Evolutionary conservation across 2,888 invertebrate species (phyloP).

Genomic region (Erannis defoliaria): DNA sequence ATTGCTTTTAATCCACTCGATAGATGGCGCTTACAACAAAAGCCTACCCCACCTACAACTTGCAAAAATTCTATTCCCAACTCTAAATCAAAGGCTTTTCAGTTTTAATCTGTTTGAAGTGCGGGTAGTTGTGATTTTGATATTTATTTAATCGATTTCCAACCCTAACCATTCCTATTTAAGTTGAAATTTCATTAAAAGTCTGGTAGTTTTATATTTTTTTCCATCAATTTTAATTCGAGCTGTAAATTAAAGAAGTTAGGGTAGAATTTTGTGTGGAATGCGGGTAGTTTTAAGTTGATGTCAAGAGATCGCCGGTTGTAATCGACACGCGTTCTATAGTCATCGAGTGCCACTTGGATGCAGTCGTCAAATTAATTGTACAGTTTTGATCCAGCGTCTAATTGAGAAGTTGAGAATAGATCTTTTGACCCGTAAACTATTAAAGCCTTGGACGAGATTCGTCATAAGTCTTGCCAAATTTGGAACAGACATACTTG

Average conservation of each 20-base stretch:
- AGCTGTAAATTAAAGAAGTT: background rate
- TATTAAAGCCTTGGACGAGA: background rate
- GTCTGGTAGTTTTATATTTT: background rate
- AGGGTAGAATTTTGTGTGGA: conserved; percentile 7
- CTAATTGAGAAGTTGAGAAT: conserved; percentile 40
- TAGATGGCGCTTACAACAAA: conserved; percentile 71
- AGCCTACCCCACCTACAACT: conserved; percentile 51
- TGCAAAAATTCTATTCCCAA: conserved; percentile 5
- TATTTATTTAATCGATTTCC: background rate
- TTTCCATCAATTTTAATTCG: background rate
- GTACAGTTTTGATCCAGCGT: conserved; percentile 37
- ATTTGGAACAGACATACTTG: too few relatives aligned
- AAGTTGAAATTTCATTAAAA: background rate
- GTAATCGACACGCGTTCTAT: conserved; percentile 65
- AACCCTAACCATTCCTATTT: background rate
- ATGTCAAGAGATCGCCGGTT: conserved; percentile 64
- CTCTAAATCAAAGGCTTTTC: conserved; percentile 12
- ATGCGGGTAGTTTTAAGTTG: conserved; percentile 52
- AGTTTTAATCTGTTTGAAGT: conserved; percentile 17
- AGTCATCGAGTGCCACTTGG: conserved; percentile 40
- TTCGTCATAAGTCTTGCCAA: background rate
- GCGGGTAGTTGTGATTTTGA: conserved; percentile 1
- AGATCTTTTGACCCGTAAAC: conserved; percentile 20
- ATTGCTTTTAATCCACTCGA: conserved; percentile 81
- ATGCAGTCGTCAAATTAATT: conserved; percentile 52